phyloP scores from a whole-genome alignment of 2,113 vertebrate genomes.

The Carassius auratus region DNA sequence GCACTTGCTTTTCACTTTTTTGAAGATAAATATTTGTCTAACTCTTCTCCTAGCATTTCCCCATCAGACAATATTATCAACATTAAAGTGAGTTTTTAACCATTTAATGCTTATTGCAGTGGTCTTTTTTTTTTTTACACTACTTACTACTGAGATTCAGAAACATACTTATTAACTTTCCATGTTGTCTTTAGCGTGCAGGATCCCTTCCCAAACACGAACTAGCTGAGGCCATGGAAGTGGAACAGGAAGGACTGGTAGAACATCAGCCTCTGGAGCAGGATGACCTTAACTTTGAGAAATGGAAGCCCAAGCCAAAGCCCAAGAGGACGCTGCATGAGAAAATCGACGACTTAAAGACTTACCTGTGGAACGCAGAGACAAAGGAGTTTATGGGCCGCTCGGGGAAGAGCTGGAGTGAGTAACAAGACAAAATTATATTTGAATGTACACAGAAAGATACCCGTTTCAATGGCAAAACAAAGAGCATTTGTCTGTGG shows the following conservation, averaged over 20 bases:
- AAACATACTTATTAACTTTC: constrained; percentile 1
- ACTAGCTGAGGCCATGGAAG: constrained; percentile 77
- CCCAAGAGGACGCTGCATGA: constrained; percentile 81
- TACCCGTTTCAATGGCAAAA: background rate
- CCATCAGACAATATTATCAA: background rate
- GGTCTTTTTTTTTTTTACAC: no score
- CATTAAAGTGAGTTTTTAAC: background rate
- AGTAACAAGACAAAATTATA: constrained; percentile 68
- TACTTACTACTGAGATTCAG: background rate
- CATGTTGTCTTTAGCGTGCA: constrained; percentile 69
- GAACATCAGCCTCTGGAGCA: constrained; percentile 81
- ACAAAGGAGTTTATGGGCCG: constrained; percentile 92
- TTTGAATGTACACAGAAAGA: constrained; percentile 7
- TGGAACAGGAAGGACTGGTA: constrained; percentile 80
- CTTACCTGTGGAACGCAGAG: constrained; percentile 92
- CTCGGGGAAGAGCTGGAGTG: constrained; percentile 94
- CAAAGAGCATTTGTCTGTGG: constrained; percentile 17
- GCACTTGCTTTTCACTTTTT: constrained; percentile 6
- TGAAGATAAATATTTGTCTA: background rate
- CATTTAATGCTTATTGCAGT: background rate
- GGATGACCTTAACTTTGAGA: constrained; percentile 78
- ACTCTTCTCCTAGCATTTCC: background rate
- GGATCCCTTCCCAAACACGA: constrained; percentile 78
- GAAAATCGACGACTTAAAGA: constrained; percentile 81
- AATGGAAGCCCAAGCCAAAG: constrained; percentile 78